Evolutionary conservation across 2,113 vertebrate genomes (phyloP), one percentile per base, ranked within the genome.

Genomic region (Hypocryptadius cinnamomeus): DNA sequence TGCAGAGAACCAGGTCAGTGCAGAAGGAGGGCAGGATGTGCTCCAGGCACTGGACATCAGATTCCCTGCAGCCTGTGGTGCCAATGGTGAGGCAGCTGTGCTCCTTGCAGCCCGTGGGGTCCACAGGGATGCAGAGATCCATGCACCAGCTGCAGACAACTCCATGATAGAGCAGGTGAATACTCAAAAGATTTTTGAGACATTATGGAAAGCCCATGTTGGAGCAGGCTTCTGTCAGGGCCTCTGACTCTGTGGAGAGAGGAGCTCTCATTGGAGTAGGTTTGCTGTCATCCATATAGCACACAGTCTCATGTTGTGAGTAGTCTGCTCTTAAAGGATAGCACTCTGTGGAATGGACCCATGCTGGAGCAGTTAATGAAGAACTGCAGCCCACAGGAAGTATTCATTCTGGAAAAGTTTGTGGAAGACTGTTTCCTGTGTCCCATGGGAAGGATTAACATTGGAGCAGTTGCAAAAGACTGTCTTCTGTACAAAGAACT

Each of bases 131-230:
- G 19, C 21, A 40, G n/a, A 51, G 8, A 50, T 11, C 3, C 6
- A 2, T 3, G 1, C 56, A 27, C 11, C 4, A 5, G 4, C 25
- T 19, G 24, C 6, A 31, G 5, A 73, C 17, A 24, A 28, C 9
- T 22, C 14, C 18, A 35, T 3, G 4, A 14, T 6, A 6, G 40
- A 31, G 20, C 10, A 61, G 33, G 35, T 28, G 8, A 39, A n/a
- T 39, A 8, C 39, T 37, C 7, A 3, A 59, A 53, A 28, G 2
- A 31, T 9, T 28, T 28, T 12, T 59, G 37, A 45, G 30, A 64
- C 33, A 9, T 7, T 18, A 3, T 51, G 15, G 20, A 25, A 22
- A 56, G 10, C 9, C 15, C 5, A 5, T 4, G 5, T 5, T n/a
- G 14, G 24, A 31, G 15, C 33, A 45, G 42, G 13, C 8, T 77